These are phyloP conservation scores for Hypomecis punctinalis DNA, from an alignment of 2,888 invertebrate species.

Conservation along the genomic window DNA sequence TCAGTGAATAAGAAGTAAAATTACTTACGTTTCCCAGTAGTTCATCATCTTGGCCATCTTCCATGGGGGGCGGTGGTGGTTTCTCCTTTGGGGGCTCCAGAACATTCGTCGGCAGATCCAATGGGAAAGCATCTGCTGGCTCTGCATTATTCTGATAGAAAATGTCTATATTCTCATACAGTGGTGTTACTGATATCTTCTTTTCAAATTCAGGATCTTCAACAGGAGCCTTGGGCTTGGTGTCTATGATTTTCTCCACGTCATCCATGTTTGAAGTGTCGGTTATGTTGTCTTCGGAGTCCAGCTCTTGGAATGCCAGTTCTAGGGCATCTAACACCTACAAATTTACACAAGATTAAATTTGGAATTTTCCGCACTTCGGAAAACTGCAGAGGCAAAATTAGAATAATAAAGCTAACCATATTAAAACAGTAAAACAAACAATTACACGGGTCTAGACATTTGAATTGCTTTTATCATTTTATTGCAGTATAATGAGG, in stretches of 20 bases:
- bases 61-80: conserved; percentile 92
- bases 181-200: conserved; percentile 79
- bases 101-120: conserved; percentile 85
- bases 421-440: conserved; percentile 40
- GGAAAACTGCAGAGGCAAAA: conserved; percentile 27
- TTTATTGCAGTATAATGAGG: conserved; percentile 28
- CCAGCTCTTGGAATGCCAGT: conserved; percentile 86
- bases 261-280: conserved; percentile 66
- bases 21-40: conserved; percentile 77
- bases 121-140: conserved; percentile 73
- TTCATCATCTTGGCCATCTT: conserved; percentile 74
- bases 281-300: conserved; percentile 74
- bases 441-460: conserved; percentile 31
- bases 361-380: not conserved
- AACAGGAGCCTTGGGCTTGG: conserved; percentile 20
- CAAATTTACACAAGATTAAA: conserved; percentile 41
- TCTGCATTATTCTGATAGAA: conserved; percentile 75
- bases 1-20: not conserved
- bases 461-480: conserved; percentile 33
- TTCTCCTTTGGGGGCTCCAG: conserved; percentile 93
- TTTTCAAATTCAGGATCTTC: conserved; percentile 60
- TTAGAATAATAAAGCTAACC: conserved; percentile 42
- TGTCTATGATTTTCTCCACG: conserved; percentile 46
- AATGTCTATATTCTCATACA: conserved; percentile 87
- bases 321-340: conserved; percentile 88